phyloP scores from a whole-genome alignment of 1,140 invertebrate genomes.

The Drosophila parvula region DNA sequence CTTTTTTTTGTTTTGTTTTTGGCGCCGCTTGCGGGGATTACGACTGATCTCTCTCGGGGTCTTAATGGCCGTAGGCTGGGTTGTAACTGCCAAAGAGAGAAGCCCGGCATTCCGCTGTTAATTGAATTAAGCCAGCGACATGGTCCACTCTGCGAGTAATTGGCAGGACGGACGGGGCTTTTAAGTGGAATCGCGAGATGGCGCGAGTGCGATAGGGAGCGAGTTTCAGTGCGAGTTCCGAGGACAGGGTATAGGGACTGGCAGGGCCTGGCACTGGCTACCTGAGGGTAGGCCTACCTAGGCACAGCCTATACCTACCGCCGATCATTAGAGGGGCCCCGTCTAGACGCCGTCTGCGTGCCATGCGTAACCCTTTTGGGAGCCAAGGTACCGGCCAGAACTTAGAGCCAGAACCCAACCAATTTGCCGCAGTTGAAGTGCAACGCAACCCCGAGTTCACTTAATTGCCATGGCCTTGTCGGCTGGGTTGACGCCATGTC shows the following conservation, averaged over 20 bases:
- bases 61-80: constrained; percentile 55
- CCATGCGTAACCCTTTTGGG: constrained; percentile 68
- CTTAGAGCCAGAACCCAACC: constrained; percentile 27
- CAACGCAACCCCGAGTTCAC: constrained; percentile 39
- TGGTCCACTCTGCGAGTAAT: constrained; percentile 58
- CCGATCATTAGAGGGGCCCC: constrained; percentile 66
- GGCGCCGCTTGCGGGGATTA: constrained; percentile 70
- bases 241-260: constrained; percentile 4
- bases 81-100: constrained; percentile 35
- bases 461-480: constrained; percentile 50
- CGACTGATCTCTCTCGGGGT: constrained; percentile 62
- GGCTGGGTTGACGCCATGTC: constrained; percentile 65
- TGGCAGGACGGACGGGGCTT: constrained; percentile 47
- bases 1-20: constrained; percentile 22
- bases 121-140: constrained; percentile 73
- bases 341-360: constrained; percentile 74
- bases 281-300: constrained; percentile 23
- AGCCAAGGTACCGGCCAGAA: constrained; percentile 7
- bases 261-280: constrained; percentile 18
- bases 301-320: constrained; percentile 53
- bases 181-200: constrained; percentile 68
- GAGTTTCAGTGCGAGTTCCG: not conserved
- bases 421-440: constrained; percentile 63
- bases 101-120: constrained; percentile 63
- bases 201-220: constrained; percentile 64